Base-by-base conservation (phyloP, 2,113 vertebrate species). In the Cisticola juncidis region DNA sequence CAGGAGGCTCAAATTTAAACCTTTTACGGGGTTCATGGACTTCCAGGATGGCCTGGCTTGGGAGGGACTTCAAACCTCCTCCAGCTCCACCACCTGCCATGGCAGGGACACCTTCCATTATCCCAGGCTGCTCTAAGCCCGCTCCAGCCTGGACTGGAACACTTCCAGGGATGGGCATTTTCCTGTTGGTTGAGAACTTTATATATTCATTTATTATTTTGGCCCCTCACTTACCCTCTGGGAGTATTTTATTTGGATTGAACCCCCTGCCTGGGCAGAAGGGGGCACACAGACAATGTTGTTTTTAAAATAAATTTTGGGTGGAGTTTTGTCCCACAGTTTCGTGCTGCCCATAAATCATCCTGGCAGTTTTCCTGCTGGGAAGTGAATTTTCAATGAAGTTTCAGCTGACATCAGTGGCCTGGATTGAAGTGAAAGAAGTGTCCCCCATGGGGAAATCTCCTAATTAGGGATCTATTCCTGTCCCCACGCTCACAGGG, bases 391-490 rank as follows among this genome's bases (percentile, higher is more conserved):
- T 88, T 92, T 96, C 89, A 70, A 14, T 92, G 56, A 60, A 79
- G 42, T 69, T 78, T 35, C 36, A 88, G 90, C 22, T 92, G 77
- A 16, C 85, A 90, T 50, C 95, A n/a, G 35, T 94, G 96, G 89
- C 95, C 92, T 85, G 8, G 24, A 90, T 98, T 97, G 22, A 83
- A 84, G 12, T 8, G 87, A 56, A 64, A 90, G 90, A 64, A 4
- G 60, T 18, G 28, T 89, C 20, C 86, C 94, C 93, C 35, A 0
- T 28, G 61, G 87, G 88, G 90, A 82, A 54, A 45, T 36, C 81
- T 95, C 69, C 62, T 97, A 96, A 97, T 95, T 85, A 96, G 85
- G 33, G 38, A 26, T 83, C 96, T 95, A 81, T 97, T 96, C 97
- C 80, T 96, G 85, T 87, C 78, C 25, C 14, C 7, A 3, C 2